phyloP scores from a whole-genome alignment of 1,140 invertebrate species.

The Drosophila bipectinata region DNA sequence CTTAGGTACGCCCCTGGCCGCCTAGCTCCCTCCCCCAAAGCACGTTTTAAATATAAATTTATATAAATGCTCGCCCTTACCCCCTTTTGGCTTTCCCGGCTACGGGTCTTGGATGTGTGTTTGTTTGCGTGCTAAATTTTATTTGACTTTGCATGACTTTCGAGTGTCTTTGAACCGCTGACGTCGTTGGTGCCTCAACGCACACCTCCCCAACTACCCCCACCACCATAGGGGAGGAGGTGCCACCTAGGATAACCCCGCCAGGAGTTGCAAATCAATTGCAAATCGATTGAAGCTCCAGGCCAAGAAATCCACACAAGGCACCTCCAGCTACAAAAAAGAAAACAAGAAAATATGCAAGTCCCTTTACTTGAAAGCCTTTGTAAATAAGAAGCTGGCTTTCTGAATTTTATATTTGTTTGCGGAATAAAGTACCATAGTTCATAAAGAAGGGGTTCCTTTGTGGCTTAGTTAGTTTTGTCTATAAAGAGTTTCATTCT shows the following conservation, averaged over 20 bases:
- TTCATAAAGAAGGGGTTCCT: too few species aligned
- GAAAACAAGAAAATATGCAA: background rate
- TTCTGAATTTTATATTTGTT: too few species aligned
- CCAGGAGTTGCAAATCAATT: slow-evolving; percentile 29
- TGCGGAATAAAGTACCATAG: too few species aligned
- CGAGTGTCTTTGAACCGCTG: slow-evolving; percentile 55
- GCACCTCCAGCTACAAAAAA: background rate
- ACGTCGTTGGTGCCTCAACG: background rate
- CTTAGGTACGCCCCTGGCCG: background rate
- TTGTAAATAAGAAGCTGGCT: too few species aligned
- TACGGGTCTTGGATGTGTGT: slow-evolving; percentile 27
- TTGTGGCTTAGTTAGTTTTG: too few species aligned
- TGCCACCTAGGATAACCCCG: slow-evolving; percentile 8
- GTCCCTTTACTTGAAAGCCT: too few species aligned
- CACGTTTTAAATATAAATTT: slow-evolving; percentile 56
- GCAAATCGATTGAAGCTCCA: slow-evolving; percentile 14
- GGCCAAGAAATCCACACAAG: background rate
- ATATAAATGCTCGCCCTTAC: slow-evolving; percentile 49
- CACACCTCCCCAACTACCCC: background rate
- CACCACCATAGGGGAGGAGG: background rate
- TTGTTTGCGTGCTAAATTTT: slow-evolving; percentile 59
- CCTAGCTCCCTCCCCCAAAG: background rate
- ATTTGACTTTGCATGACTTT: slow-evolving; percentile 74
- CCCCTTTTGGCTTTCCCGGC: background rate
- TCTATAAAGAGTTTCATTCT: too few species aligned